Evolutionary conservation across 2,113 vertebrate species (phyloP), one percentile per base, ranked within the genome.

Genomic region (Geococcyx californianus): DNA sequence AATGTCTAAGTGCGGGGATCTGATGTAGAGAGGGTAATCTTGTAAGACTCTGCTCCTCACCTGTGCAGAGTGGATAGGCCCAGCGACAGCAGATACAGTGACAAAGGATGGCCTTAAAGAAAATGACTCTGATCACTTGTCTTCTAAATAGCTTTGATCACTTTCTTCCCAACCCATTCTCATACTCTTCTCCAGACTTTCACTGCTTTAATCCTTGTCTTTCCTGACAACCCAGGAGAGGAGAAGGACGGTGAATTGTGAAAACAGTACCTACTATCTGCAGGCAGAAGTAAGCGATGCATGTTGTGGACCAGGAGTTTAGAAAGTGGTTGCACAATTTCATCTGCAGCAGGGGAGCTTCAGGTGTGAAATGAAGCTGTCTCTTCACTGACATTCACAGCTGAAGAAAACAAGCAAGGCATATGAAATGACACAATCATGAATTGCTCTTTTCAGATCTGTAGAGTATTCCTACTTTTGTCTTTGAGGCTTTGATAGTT

Each of bases 291-390:
- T 21, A 67, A 66, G 33, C 20, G 54, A 55, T 31, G 44, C 12
- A 19, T 36, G 26, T 69, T 56, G 6, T 8, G 44, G 82, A 87
- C 58, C 70, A 73, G 70, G 62, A 56, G 26, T 83, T 83, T 5
- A 73, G 83, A 77, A 66, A 51, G 80, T 0, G 1, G 68, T 47
- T 77, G 75, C 67, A 56, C 5, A 7, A 36, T 92, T 92, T 40
- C 29, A 36, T 73, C 76, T 86, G 86, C 63, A 88, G 86, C 79
- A 80, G 63, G 34, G 76, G 49, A 92, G 21, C 45, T 54, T 96
- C 0, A 10, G 60, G 36, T 23, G 49, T 64, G 83, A 83, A 93
- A 66, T 0, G 26, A 84, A 86, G 36, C 45, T 0, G 0, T 69
- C 31, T 94, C 59, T 91, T 90, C 2, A 4, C 49, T 10, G 10